Conservation (phyloP, 2,797 vertebrate species). For the Hydrophis major region DNA sequence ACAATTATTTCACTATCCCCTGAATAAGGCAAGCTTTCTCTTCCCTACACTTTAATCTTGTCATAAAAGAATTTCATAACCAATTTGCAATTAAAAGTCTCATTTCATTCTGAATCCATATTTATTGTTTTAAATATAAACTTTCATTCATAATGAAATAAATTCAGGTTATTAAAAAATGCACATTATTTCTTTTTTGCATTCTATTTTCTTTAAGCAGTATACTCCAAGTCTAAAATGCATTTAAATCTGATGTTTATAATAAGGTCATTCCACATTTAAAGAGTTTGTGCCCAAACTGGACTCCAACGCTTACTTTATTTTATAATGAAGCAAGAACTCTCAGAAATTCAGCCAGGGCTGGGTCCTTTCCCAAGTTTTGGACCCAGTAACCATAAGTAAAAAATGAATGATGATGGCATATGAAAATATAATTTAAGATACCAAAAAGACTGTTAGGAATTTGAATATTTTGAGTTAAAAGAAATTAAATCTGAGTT, state of each 20-base stretch:
- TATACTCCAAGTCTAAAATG: neutral
- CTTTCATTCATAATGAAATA: neutral
- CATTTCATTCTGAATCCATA: neutral
- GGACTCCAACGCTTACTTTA: neutral
- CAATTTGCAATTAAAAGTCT: neutral
- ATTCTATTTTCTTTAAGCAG: neutral
- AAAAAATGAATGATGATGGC: neutral
- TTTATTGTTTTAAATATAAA: neutral
- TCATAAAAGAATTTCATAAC: slow-evolving; percentile 2
- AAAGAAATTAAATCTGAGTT: neutral
- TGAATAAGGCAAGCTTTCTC: slow-evolving; percentile 3
- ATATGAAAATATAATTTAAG: neutral
- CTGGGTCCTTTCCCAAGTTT: neutral
- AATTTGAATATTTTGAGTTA: neutral
- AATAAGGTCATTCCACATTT: neutral
- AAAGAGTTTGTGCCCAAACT: neutral
- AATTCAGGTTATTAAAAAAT: neutral
- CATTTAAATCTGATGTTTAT: neutral
- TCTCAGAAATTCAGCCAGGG: neutral
- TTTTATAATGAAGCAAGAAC: neutral
- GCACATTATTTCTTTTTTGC: neutral
- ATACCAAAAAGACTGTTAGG: neutral
- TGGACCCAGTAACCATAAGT: neutral
- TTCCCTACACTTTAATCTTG: slow-evolving; percentile 26
- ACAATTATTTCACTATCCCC: neutral